These are phyloP conservation scores for Eulemur mongoz DNA, from an alignment of 2,797 vertebrate species.

Conservation along the genomic window DNA sequence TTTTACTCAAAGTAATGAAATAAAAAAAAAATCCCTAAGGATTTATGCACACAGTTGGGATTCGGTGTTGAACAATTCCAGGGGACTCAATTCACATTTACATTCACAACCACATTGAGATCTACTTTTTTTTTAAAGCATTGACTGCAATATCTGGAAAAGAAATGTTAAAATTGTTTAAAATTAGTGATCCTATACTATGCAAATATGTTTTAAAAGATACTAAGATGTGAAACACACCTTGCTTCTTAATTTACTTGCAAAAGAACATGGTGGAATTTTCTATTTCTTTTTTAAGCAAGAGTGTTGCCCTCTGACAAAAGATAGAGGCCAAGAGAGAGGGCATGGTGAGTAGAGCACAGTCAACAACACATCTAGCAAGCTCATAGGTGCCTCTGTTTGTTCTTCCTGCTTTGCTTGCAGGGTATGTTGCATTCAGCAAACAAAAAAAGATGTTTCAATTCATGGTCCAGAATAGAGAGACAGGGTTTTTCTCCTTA, in stretches of 20 bases:
- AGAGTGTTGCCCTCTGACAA: not conserved
- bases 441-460: not conserved
- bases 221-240: not conserved
- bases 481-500: not conserved
- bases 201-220: not conserved
- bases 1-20: not conserved
- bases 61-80: not conserved
- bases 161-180: not conserved
- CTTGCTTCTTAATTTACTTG: not conserved
- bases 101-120: not conserved
- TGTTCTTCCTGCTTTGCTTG: not conserved
- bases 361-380: not conserved
- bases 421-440: not conserved
- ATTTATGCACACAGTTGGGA: not conserved
- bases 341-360: not conserved
- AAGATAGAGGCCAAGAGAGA: fast-evolving
- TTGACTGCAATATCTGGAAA: not conserved
- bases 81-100: not conserved
- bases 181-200: not conserved
- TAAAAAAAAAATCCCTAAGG: not conserved
- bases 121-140: not conserved
- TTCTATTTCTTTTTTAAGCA: not conserved
- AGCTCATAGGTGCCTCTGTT: fast-evolving
- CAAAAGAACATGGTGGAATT: not conserved
- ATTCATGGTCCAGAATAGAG: not conserved